A percentile compares a stretch with the other conserved stretches of the same genome.
Evolutionary conservation across 2,797 vertebrate species (phyloP).

Genomic region (Halcyon smyrnensis): DNA sequence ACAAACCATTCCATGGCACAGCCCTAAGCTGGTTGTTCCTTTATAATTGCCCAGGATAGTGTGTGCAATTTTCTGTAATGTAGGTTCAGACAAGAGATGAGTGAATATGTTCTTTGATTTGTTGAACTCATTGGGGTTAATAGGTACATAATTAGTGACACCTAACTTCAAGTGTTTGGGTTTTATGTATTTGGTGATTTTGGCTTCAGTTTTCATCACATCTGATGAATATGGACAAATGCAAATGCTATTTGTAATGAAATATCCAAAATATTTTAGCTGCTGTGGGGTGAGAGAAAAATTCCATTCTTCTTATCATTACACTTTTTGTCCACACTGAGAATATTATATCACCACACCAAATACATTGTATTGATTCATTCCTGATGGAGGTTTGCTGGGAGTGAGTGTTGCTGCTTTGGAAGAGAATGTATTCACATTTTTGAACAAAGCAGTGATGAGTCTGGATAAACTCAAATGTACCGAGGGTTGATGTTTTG

Average conservation of each 20-base stretch:
- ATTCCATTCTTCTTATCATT: not conserved
- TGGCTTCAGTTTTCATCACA: not conserved
- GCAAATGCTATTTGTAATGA: not conserved
- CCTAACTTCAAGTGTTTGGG: not conserved
- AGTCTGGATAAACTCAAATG: not conserved
- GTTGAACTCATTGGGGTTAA: not conserved
- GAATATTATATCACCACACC: not conserved
- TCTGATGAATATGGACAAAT: not conserved
- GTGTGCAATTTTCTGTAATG: not conserved
- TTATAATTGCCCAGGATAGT: not conserved
- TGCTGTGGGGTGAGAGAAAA: not conserved
- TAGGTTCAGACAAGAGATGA: not conserved
- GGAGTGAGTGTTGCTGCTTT: not conserved
- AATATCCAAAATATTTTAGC: not conserved
- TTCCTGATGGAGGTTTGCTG: not conserved
- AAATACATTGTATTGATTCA: not conserved
- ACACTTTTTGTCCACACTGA: not conserved
- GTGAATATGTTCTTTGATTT: not conserved
- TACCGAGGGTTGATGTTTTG: not conserved
- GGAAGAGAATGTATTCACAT: not conserved
- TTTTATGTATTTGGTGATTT: not conserved
- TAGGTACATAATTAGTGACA: not conserved
- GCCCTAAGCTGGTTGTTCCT: not conserved
- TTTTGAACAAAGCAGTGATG: not conserved
- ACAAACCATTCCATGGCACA: not conserved